A percentile compares a stretch with the other conserved stretches of the same genome.
Evolutionary conservation across 1,140 invertebrate genomes (phyloP).

Genomic region (Akabosia matsudoensis): DNA sequence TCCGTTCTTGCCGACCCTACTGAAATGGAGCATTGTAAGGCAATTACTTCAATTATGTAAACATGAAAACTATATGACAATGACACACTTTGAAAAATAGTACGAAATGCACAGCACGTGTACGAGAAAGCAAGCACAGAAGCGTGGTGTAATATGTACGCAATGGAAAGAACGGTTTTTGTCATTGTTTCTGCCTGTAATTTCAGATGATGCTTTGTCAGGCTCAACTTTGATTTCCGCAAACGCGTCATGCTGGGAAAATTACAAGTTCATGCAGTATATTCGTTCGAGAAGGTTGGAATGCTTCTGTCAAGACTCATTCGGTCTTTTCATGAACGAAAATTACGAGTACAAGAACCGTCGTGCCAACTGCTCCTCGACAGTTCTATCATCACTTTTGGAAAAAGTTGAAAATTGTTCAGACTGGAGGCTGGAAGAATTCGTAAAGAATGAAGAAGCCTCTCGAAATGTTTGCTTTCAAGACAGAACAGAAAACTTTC

Average conservation of each 20-base stretch:
- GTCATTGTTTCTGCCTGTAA: too few relatives aligned
- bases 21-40: constrained; percentile 3
- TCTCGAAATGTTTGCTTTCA: constrained; percentile 11
- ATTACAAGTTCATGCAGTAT: neutral
- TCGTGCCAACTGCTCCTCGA: neutral
- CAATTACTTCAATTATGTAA: neutral
- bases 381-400: neutral
- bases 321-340: constrained; percentile 27
- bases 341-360: constrained; percentile 25
- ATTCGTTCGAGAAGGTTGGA: constrained; percentile 25
- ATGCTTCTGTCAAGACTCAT: constrained; percentile 26
- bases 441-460: constrained; percentile 15
- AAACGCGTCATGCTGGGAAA: neutral
- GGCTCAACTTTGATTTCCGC: neutral
- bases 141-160: too few relatives aligned
- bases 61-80: too few relatives aligned
- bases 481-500: neutral
- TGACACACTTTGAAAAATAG: too few relatives aligned
- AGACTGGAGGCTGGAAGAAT: constrained; percentile 30
- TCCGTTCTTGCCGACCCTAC: neutral
- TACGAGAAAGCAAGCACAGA: too few relatives aligned
- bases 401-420: constrained; percentile 10
- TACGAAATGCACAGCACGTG: too few relatives aligned
- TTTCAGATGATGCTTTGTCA: neutral
- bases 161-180: too few relatives aligned